Base-by-base conservation (phyloP, 2,888 invertebrate species). In the Euproctis similis region DNA sequence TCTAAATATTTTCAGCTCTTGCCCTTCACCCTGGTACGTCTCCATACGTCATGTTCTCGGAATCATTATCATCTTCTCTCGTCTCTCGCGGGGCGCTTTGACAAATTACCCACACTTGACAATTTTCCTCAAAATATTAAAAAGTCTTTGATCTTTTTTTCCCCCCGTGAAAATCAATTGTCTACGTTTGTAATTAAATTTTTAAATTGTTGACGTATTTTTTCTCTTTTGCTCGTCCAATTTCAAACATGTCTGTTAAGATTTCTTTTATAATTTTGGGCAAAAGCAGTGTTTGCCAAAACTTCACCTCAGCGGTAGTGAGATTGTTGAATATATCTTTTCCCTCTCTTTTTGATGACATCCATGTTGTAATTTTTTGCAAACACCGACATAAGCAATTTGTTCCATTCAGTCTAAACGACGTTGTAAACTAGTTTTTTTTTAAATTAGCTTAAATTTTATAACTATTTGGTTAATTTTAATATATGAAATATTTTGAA, bases 21-120 rank as follows among this genome's bases (percentile, higher is more conserved):
- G 23, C 12, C 23, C 23, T 12, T 23, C 7, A 12, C 8, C 23
- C n/a, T n/a, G 8, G 24, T 12, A 12, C 4, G 16, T 14, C 22
- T 53, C 53, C 37, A 39, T 26, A 38, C 38, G 36, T 14, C 46
- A 32, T 44, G 36, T 72, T 72, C 75, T 59, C 30, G 52, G 69
- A 72, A 71, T 53, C 53, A 59, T 54, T 53, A 57, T 56, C 47
- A 54, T 33, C 40, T 45, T 51, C 46, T 47, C 32, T 45, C 40
- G 33, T 31, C 45, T 47, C 37, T 39, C 19, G 10, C 30, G 25
- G 44, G 45, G 44, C 46, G 35, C 42, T 54, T 45, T 74, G 76
- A 77, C 73, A 75, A 77, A 80, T 77, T 71, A 60, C 55, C 50
- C n/a, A n/a, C n/a, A n/a, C 42, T 51, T 47, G 55, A 53, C 53